phyloP scores from a whole-genome alignment of 2,113 vertebrate genomes.

The Protobothrops mucrosquamatus region DNA sequence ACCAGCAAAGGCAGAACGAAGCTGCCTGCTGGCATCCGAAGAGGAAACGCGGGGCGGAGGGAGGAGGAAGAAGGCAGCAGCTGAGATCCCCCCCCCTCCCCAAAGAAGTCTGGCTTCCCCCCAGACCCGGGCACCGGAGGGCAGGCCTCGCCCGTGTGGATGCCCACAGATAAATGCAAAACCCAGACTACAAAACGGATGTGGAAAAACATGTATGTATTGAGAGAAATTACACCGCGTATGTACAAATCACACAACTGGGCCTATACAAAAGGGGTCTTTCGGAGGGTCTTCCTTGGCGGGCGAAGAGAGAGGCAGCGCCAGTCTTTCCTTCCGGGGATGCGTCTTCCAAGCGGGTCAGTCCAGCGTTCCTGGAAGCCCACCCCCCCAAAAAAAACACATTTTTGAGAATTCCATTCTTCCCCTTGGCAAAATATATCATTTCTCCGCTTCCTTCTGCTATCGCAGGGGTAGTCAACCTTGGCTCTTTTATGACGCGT shows the following conservation, averaged over 20 bases:
- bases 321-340: conserved; percentile 3
- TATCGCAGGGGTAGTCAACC: too few relatives aligned
- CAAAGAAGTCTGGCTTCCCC: too few relatives aligned
- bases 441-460: not conserved
- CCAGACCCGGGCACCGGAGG: not conserved
- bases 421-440: not conserved
- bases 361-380: conserved; percentile 69
- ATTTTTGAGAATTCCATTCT: not conserved
- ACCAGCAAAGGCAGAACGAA: not conserved
- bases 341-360: conserved; percentile 40
- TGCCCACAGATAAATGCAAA: not conserved
- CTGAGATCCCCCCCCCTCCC: too few relatives aligned
- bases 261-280: not conserved
- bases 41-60: not conserved
- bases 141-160: too few relatives aligned
- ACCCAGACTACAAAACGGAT: not conserved
- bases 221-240: conserved; percentile 44
- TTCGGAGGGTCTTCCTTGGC: too few relatives aligned
- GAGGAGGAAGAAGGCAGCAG: not conserved
- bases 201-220: not conserved
- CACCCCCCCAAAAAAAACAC: not conserved
- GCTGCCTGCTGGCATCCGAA: not conserved
- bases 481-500: too few relatives aligned
- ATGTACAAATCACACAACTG: conserved; percentile 34
- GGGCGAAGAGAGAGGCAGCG: not conserved